Percentiles rank a stretch among this genome's conserved stretches.
Evolutionary conservation across 2,113 vertebrate species (phyloP).

Genomic region (Dasyurus viverrinus): DNA sequence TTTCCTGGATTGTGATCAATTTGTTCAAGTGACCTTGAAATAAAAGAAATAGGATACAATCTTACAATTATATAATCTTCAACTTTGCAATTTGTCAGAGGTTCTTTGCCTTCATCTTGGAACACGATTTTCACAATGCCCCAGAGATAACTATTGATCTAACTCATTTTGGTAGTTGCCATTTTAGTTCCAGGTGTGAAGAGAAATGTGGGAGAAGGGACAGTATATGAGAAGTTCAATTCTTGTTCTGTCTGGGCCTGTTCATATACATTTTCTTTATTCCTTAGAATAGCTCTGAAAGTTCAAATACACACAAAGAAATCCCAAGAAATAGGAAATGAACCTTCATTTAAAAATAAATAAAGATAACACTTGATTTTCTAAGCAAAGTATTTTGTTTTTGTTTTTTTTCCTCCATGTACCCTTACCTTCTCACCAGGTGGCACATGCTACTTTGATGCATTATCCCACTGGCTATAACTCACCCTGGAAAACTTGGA

Average conservation of each 20-base stretch:
- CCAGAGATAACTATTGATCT: background rate
- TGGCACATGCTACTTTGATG: background rate
- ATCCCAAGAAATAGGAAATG: background rate
- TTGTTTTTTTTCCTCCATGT: background rate
- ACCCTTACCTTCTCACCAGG: background rate
- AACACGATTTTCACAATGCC: background rate
- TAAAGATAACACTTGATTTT: background rate
- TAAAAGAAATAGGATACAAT: conserved; percentile 11
- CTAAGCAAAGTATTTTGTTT: background rate
- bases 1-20: background rate
- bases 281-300: background rate
- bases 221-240: background rate
- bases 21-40: background rate
- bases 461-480: background rate
- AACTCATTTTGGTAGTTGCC: conserved; percentile 7
- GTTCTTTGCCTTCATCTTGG: background rate
- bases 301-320: conserved; percentile 21
- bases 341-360: background rate
- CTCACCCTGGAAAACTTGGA: background rate
- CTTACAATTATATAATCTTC: conserved; percentile 8
- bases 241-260: background rate
- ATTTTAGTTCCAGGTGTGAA: conserved; percentile 17
- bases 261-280: background rate
- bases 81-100: background rate
- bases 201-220: background rate